A percentile compares a stretch with the other conserved stretches of the same genome.
Evolutionary conservation across 2,888 invertebrate genomes (phyloP).

Genomic region (Drosophila macrothrix): DNA sequence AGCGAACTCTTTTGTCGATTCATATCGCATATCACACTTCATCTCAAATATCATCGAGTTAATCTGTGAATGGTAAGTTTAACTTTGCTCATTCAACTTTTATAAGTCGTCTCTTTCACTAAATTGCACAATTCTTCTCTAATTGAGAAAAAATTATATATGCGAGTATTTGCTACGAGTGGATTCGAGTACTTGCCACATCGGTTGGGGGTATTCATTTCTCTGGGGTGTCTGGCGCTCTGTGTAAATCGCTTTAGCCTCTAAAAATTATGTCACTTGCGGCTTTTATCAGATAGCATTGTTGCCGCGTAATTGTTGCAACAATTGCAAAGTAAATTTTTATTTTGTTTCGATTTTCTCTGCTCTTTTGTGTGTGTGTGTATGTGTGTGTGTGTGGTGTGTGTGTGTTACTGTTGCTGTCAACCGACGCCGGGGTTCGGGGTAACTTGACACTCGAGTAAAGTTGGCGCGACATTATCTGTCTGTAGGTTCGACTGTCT

Average conservation of each 20-base stretch:
- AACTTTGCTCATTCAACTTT: slow-evolving; percentile 49
- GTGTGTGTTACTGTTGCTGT: slow-evolving; percentile 33
- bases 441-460: slow-evolving; percentile 67
- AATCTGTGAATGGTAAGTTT: slow-evolving; percentile 45
- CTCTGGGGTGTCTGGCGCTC: slow-evolving; percentile 22
- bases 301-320: slow-evolving; percentile 53
- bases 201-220: slow-evolving; percentile 15
- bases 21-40: slow-evolving; percentile 43
- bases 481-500: slow-evolving; percentile 36
- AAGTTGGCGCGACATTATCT: slow-evolving; percentile 69
- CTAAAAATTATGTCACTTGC: slow-evolving; percentile 76
- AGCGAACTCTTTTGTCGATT: slow-evolving; percentile 26
- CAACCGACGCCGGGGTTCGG: slow-evolving; percentile 28
- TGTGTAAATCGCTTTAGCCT: slow-evolving; percentile 63
- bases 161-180: background rate
- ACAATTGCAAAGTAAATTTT: slow-evolving; percentile 50
- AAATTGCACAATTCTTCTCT: slow-evolving; percentile 71
- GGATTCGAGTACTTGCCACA: slow-evolving; percentile 24
- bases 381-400: too few relatives aligned
- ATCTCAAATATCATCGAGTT: slow-evolving; percentile 46
- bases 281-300: slow-evolving; percentile 55
- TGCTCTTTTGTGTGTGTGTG: background rate
- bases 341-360: slow-evolving; percentile 50
- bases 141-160: slow-evolving; percentile 56
- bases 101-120: slow-evolving; percentile 42